These are phyloP conservation scores for Dallia pectoralis DNA, from an alignment of 2,797 vertebrate species.

Conservation along the genomic window DNA sequence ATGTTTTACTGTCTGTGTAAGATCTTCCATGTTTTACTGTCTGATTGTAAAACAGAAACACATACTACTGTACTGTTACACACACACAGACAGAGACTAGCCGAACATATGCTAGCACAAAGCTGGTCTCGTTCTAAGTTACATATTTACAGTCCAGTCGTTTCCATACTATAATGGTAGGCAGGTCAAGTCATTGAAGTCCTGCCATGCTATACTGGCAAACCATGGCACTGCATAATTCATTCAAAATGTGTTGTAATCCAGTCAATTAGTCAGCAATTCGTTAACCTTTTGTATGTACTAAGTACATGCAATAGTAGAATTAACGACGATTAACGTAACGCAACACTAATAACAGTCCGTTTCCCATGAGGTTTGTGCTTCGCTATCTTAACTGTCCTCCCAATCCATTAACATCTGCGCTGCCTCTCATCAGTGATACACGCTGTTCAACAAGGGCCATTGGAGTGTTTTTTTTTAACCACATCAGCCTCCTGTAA, in stretches of 20 bases:
- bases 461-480: background rate
- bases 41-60: no score
- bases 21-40: no score
- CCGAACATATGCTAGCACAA: background rate
- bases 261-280: background rate
- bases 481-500: slow-evolving; percentile 15
- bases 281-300: background rate
- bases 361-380: background rate
- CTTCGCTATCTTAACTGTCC: background rate
- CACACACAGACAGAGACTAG: background rate
- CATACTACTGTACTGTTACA: no score
- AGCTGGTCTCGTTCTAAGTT: background rate
- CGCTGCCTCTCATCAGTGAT: background rate
- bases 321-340: background rate
- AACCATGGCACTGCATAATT: background rate
- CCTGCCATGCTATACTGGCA: background rate
- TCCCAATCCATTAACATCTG: background rate
- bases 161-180: background rate
- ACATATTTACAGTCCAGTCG: background rate
- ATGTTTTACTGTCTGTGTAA: no score
- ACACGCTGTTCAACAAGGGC: background rate
- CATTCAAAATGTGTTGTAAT: background rate
- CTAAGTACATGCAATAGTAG: background rate
- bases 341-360: background rate
- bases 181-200: background rate